Evolutionary conservation across 2,113 vertebrate species (phyloP).

Genomic region (Cololabis saira): DNA sequence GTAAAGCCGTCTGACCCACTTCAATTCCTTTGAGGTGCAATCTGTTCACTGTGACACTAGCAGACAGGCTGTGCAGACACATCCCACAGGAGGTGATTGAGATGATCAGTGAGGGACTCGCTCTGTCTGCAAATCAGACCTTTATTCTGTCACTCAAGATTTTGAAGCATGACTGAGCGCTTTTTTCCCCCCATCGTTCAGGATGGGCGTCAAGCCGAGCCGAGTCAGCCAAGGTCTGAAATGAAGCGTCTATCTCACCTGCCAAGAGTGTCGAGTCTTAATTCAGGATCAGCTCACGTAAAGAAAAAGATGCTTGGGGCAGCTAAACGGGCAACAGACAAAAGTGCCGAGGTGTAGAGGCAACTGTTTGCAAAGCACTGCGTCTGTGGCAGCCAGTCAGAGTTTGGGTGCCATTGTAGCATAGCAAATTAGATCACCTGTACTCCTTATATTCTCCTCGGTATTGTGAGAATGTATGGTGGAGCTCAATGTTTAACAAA

Average conservation of each 20-base stretch:
- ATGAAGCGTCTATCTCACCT: constrained; percentile 34
- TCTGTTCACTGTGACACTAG: constrained; percentile 48
- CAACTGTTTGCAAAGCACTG: constrained; percentile 5
- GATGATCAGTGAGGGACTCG: background rate
- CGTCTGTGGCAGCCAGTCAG: constrained; percentile 2
- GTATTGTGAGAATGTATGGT: too few species aligned
- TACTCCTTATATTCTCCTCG: too few species aligned
- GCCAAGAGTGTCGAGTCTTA: constrained; percentile 27
- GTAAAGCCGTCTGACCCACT: constrained; percentile 58
- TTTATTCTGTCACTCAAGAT: constrained; percentile 43
- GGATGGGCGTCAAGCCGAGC: constrained; percentile 24
- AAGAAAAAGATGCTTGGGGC: constrained; percentile 31
- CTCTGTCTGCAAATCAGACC: constrained; percentile 5
- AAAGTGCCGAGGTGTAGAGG: background rate
- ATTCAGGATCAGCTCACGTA: constrained; percentile 31
- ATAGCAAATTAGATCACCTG: too few species aligned
- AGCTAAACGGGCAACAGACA: background rate
- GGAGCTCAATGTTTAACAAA: background rate
- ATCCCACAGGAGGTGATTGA: constrained; percentile 6
- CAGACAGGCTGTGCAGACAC: constrained; percentile 43
- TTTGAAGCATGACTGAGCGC: constrained; percentile 57
- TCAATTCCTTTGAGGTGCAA: constrained; percentile 50
- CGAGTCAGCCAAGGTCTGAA: constrained; percentile 40
- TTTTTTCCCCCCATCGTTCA: constrained; percentile 29
- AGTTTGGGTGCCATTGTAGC: background rate